Conservation (phyloP, 2,797 vertebrate species). For the Spondyliosoma cantharus region DNA sequence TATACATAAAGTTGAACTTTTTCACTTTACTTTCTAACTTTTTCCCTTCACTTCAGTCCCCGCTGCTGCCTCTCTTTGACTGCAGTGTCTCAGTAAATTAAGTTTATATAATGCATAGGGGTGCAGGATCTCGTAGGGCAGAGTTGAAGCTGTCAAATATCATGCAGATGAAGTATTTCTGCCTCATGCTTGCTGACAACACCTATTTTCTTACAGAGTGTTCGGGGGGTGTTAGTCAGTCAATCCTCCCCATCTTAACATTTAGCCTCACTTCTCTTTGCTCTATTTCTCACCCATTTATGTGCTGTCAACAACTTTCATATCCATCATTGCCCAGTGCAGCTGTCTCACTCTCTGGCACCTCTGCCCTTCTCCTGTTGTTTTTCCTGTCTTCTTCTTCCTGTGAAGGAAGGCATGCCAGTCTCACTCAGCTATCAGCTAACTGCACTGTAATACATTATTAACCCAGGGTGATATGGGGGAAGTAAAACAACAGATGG, state of each 20-base stretch:
- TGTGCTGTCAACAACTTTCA: constrained; percentile 46
- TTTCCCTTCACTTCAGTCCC: neutral
- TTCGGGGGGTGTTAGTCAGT: constrained; percentile 29
- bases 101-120: constrained; percentile 28
- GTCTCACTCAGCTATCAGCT: neutral
- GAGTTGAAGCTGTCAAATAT: constrained; percentile 49
- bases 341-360: constrained; percentile 1
- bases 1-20: no score
- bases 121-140: constrained; percentile 29
- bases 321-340: constrained; percentile 26
- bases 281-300: constrained; percentile 23
- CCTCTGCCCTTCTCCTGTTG: neutral
- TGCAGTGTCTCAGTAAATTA: constrained; percentile 10
- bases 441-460: neutral
- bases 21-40: neutral
- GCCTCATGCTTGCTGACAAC: constrained; percentile 41
- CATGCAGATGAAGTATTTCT: constrained; percentile 51
- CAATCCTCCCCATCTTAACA: constrained; percentile 27
- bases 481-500: neutral
- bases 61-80: constrained; percentile 3
- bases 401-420: neutral
- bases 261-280: constrained; percentile 19
- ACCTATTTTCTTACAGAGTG: constrained; percentile 17
- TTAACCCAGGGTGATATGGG: neutral
- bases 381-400: neutral